A percentile compares a stretch with the other conserved stretches of the same genome.
Evolutionary conservation across 2,797 vertebrate genomes (phyloP).

Genomic region (Meriones psammophilus): DNA sequence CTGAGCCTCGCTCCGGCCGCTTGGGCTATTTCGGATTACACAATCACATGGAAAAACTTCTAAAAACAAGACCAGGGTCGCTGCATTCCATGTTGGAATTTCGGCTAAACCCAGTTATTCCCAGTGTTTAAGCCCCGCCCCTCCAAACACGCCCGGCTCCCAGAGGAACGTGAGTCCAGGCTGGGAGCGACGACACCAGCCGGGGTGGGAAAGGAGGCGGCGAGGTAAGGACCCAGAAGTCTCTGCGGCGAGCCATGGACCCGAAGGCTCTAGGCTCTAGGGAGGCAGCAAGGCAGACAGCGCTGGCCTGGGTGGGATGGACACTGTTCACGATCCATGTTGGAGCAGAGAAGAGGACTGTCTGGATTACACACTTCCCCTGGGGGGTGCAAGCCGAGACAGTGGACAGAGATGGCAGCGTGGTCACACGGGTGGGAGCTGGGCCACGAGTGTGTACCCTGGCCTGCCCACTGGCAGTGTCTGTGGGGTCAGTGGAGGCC

Average conservation of each 20-base stretch:
- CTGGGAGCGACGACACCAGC: no score
- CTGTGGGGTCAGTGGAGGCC: no score
- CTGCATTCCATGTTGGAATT: not conserved
- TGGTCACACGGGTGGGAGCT: fast-evolving
- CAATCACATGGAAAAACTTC: not conserved
- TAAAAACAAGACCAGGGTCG: not conserved
- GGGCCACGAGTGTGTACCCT: fast-evolving
- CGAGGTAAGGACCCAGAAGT: not conserved
- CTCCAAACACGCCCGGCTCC: slow-evolving; percentile 39
- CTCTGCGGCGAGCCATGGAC: not conserved
- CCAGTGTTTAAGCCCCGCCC: not conserved
- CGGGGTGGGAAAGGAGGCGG: fast-evolving
- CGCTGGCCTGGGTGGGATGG: not conserved
- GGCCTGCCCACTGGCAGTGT: not conserved
- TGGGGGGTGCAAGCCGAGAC: not conserved
- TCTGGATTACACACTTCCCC: not conserved
- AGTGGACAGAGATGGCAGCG: not conserved
- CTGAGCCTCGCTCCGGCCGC: not conserved
- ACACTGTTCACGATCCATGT: not conserved
- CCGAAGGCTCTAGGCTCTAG: not conserved
- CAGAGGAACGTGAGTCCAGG: not conserved
- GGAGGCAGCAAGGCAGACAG: not conserved
- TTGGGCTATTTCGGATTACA: not conserved
- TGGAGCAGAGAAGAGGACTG: not conserved
- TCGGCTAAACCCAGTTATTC: not conserved